These are phyloP conservation scores for Hoplias malabaricus DNA, from an alignment of 2,113 vertebrate species.

Conservation along the genomic window DNA sequence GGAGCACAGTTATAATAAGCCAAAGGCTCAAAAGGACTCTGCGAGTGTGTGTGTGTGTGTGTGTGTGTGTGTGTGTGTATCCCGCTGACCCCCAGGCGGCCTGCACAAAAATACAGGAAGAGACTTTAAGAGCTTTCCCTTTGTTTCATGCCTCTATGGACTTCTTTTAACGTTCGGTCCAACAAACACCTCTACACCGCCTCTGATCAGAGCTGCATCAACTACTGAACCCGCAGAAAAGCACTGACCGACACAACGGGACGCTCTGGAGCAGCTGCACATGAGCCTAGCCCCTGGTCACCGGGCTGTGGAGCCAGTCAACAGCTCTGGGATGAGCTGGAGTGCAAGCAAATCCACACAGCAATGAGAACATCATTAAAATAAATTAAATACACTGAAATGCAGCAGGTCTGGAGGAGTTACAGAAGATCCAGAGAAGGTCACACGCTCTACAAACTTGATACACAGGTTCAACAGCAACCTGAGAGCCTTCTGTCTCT, in stretches of 20 bases:
- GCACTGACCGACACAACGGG: too few species aligned
- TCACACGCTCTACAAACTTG: conserved; percentile 19
- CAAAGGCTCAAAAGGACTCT: background rate
- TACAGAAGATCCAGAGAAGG: background rate
- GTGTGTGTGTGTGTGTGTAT: background rate
- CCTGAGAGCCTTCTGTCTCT: too few species aligned
- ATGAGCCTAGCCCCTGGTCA: too few species aligned
- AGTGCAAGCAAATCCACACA: too few species aligned
- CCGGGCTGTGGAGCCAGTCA: too few species aligned
- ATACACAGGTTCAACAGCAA: conserved; percentile 23
- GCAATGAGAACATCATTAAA: too few species aligned
- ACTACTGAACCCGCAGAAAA: too few species aligned
- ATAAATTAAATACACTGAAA: too few species aligned
- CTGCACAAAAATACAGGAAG: background rate
- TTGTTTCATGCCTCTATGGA: background rate
- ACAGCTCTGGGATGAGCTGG: too few species aligned
- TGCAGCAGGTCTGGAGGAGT: background rate
- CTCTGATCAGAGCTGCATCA: background rate
- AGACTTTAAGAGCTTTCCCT: conserved; percentile 19
- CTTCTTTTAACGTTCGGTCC: conserved; percentile 7
- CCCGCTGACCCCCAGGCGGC: background rate
- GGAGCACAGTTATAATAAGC: conserved; percentile 24
- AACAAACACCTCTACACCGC: background rate
- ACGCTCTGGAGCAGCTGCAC: too few species aligned
- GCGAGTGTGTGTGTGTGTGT: too few species aligned